These are phyloP conservation scores for Apostichopus leukothele DNA, from an alignment of 53 echinoderm and acorn worm species.

Conservation along the genomic window DNA sequence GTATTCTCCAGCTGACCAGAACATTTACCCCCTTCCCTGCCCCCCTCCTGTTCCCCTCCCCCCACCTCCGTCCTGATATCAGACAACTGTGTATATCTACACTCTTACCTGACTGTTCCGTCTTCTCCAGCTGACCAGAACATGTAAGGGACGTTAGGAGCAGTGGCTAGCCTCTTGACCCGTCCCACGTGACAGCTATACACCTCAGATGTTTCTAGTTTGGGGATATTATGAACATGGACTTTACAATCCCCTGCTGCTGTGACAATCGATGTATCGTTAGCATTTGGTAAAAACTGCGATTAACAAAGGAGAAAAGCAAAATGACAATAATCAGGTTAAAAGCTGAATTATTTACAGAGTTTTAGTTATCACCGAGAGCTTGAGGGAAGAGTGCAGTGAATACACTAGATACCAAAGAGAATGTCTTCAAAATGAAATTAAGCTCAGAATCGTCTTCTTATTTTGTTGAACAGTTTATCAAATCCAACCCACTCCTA, in stretches of 20 bases:
- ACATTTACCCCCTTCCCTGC: constrained; percentile 52
- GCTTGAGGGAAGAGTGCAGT: no score
- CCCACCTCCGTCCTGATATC: neutral
- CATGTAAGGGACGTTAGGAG: constrained; percentile 95
- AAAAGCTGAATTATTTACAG: no score
- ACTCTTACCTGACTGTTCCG: constrained; percentile 80
- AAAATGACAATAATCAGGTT: no score
- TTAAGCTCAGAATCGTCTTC: no score
- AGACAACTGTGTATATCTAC: no score
- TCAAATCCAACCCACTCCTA: no score
- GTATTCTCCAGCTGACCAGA: constrained; percentile 98
- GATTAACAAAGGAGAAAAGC: neutral
- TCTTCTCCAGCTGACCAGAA: constrained; percentile 99
- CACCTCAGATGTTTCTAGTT: constrained; percentile 80
- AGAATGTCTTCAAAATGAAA: no score
- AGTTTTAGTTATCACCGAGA: no score
- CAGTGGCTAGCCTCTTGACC: constrained; percentile 83
- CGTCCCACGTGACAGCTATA: constrained; percentile 97
- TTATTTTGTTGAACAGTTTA: no score
- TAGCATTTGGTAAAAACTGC: constrained; percentile 93
- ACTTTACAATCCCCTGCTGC: constrained; percentile 96
- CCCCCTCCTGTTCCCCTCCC: neutral
- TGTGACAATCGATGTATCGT: constrained; percentile 81
- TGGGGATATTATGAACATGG: constrained; percentile 80
- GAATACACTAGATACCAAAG: no score